Evolutionary conservation across 2,113 vertebrate genomes (phyloP), one percentile per base, ranked within the genome.

Genomic region (Elgaria multicarinata): DNA sequence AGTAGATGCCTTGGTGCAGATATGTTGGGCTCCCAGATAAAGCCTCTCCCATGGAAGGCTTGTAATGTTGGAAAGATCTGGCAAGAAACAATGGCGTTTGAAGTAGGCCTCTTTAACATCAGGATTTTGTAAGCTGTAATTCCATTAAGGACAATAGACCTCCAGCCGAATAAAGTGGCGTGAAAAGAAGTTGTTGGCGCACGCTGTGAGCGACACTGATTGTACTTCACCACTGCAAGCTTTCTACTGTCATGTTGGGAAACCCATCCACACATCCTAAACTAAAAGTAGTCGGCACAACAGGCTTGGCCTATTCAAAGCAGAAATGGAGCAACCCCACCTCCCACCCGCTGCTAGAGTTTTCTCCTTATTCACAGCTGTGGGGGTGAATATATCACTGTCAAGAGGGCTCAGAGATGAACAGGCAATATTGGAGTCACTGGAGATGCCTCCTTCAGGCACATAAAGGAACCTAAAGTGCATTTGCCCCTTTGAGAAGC

Each of bases 261-360:
- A 58, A 85, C 55, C 2, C 6, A 1, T 1, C 5, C 0, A 0
- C 50, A 6, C 28, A 0, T 0, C 4, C 14, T 28, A 64, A 42
- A n/a, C 31, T 78, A 79, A 84, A 50, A 85, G 71, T 93, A 92
- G n/a, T n/a, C n/a, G 75, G 0, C 31, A 62, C 28, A 55, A 16
- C n/a, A 26, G 76, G 36, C 5, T 9, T 72, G 18, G 33, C 4
- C 83, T 86, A 85, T 24, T 67, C 24, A 55, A 50, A 39, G 50
- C 14, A 5, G 62, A 74, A 64, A 12, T 24, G 67, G 20, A 80
- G 0, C 0, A 26, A 83, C 81, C n/a, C n/a, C 83, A 42, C 6
- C 75, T 55, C 53, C 4, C 33, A 33, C 55, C 31, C 6, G n/a
- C 44, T 16, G 22, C 13, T 18, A 22, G 55, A 36, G 22, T 53